Evolutionary conservation across 2,113 vertebrate species (phyloP), one percentile per base, ranked within the genome.

Genomic region (Alethe castanea): DNA sequence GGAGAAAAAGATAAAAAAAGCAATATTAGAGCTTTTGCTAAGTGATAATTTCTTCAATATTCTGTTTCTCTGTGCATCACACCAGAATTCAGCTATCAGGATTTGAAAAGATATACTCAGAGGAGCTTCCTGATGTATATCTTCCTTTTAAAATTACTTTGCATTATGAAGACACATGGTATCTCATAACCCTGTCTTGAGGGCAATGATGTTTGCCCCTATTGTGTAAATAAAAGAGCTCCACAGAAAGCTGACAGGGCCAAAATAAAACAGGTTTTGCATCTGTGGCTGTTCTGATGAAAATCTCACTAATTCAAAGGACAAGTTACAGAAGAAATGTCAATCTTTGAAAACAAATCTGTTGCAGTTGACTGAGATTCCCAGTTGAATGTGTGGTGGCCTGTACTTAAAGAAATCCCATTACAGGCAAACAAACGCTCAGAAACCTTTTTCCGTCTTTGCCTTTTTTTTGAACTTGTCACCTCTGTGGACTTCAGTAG

Each of bases 291-390:
- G 19, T 80, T 95, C 59, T 52, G 52, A 77, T 90, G 56, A 86
- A 95, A 92, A 91, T 88, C 86, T 95, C 24, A 33, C 35, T 81
- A 59, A 90, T 56, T 88, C 64, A 78, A 92, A 94, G 42, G 54
- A 82, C 48, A 53, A 76, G 48, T 90, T 88, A 57, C 18, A 54
- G 59, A 60, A 71, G 35, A 84, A 67, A 14, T 0, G 0, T 35
- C 2, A 1, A 8, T 64, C 19, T 59, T 80, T 53, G 16, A 9
- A 59, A 79, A 57, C 38, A 77, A 85, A 56, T 48, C 50, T 88
- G 5, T 88, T 78, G 50, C 47, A 70, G 52, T 13, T 11, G 87
- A 22, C 29, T 60, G 77, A 87, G 60, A 24, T 91, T 89, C 25
- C 44, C 19, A 36, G 26, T 15, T 60, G 40, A 64, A 64, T 28